Conservation (phyloP, 37 sponge, comb jelly and placozoan genomes). For the Chondrosia reniformis region DNA sequence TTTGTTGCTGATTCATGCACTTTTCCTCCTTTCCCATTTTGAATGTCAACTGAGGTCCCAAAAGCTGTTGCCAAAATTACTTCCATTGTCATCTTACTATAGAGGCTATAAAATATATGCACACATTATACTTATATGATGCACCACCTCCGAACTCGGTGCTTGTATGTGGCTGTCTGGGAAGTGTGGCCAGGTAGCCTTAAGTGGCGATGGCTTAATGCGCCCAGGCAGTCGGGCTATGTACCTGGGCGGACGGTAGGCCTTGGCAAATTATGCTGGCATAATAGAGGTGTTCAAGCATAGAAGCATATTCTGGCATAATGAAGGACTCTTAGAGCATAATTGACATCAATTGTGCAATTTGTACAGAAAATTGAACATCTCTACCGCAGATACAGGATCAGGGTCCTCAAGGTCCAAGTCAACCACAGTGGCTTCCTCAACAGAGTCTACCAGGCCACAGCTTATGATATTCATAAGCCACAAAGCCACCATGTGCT, state of each 20-base stretch:
- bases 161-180: too few relatives aligned
- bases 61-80: too few relatives aligned
- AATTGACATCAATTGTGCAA: slow-evolving; percentile 8
- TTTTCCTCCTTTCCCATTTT: too few relatives aligned
- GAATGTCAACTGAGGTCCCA: too few relatives aligned
- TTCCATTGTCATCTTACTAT: too few relatives aligned
- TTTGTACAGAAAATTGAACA: neutral
- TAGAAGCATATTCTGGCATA: slow-evolving; percentile 11
- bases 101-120: too few relatives aligned
- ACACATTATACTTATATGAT: neutral
- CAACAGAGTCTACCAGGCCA: slow-evolving; percentile 1
- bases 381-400: neutral
- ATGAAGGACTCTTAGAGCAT: slow-evolving; percentile 5
- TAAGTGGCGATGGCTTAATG: too few relatives aligned
- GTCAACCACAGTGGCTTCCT: neutral
- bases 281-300: slow-evolving; percentile 14
- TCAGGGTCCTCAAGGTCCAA: neutral
- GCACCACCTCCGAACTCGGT: too few relatives aligned
- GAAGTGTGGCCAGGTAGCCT: too few relatives aligned
- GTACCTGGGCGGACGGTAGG: neutral
- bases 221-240: too few relatives aligned
- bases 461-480: neutral
- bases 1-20: too few relatives aligned
- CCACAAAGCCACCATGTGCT: slow-evolving; percentile 11
- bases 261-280: slow-evolving; percentile 13